Percentiles rank a stretch among this genome's conserved stretches.
phyloP scores from a whole-genome alignment of 2,113 vertebrate species.

The Synchiropus splendidus region DNA sequence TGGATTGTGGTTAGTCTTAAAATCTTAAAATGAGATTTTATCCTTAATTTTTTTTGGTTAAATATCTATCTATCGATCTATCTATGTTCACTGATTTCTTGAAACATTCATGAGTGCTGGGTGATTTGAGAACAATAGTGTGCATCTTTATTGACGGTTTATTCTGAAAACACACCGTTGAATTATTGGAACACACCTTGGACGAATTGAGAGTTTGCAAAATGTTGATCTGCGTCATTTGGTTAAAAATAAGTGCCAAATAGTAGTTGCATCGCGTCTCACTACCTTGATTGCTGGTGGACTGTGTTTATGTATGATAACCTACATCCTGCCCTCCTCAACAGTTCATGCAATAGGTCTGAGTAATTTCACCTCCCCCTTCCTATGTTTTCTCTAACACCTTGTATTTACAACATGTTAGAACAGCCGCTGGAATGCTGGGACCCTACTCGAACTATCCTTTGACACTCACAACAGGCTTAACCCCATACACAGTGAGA shows the following conservation, averaged over 20 bases:
- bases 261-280: too few relatives aligned
- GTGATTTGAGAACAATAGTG: background rate
- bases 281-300: conserved; percentile 35
- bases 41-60: too few relatives aligned
- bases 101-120: too few relatives aligned
- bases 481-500: conserved; percentile 7
- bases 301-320: conserved; percentile 25
- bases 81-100: too few relatives aligned
- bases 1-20: too few relatives aligned
- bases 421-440: conserved; percentile 89
- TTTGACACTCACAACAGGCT: conserved; percentile 25
- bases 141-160: background rate
- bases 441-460: conserved; percentile 54
- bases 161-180: background rate
- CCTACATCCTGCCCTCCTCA: conserved; percentile 20
- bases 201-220: too few relatives aligned
- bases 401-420: conserved; percentile 79
- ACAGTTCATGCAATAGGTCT: conserved; percentile 25
- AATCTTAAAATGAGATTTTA: too few relatives aligned
- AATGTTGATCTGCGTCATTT: too few relatives aligned
- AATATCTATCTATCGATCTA: too few relatives aligned
- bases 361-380: conserved; percentile 39
- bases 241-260: too few relatives aligned
- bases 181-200: background rate
- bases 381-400: conserved; percentile 54